Base-by-base conservation (phyloP, 2,888 invertebrate genomes). In the Hanleya hanleyi region DNA sequence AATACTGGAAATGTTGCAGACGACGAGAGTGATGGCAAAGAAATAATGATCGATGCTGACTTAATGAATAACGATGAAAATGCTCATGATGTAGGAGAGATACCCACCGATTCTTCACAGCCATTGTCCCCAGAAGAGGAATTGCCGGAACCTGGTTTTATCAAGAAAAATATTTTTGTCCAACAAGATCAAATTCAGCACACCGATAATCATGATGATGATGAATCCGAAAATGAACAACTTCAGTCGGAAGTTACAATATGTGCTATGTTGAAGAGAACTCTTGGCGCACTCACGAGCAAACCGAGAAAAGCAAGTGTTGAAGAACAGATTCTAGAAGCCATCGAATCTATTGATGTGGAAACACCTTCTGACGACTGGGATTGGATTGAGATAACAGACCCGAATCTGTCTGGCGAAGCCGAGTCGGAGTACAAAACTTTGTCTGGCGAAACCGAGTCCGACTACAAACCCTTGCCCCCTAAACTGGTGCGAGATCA, bases 181-280 rank as follows among this genome's bases (percentile, higher is more conserved):
- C 22, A n/a, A n/a, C 12, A 4, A 29, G 57, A 57, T 57, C 29
- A 9, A 1, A 26, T 26, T 57, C n/a, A n/a, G n/a, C n/a, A n/a
- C n/a, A 4, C 32, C 4, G 29, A 4, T 4, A 4, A 57, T 57
- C n/a, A 47, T 22, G 3, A 18, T n/a, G 7, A 47, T 7, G 18
- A 2, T 47, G 7, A 4, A 7, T 26, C 32, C 57, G 29, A 57
- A 26, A 29, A 57, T 12, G 57, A 57, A 57, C 26, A 57, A 22
- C 15, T 4, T 57, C 26, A 57, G 26, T 26, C 32, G 26, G 57
- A 57, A 1, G 12, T 1, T 1, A 57, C 57, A 29, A 57, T 57
- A 29, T 57, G 57, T 57, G 57, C 57, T 57, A 57, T 57, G 57
- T 57, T 57, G 22, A 57, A 57, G 32, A 18, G 57, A 2, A 57